Conservation (phyloP, 2,888 invertebrate species). For the Lydus trimaculatus region DNA sequence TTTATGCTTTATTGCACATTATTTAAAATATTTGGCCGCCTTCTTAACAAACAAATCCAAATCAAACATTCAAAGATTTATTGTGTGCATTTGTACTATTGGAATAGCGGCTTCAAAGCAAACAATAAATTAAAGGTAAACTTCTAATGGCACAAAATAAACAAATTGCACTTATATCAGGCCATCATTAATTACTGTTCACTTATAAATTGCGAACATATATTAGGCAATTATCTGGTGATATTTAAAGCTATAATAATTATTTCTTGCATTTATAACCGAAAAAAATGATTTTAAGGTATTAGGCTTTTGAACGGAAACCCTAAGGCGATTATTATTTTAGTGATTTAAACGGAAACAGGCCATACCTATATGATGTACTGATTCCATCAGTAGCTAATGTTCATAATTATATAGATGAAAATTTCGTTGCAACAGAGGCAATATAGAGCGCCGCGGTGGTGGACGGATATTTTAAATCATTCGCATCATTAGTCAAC, state of each 20-base stretch:
- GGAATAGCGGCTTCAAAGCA: not conserved
- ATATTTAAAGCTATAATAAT: not conserved
- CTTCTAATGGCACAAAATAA: not conserved
- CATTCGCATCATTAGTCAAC: slow-evolving; percentile 28
- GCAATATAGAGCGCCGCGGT: too few species aligned
- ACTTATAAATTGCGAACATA: not conserved
- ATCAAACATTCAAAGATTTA: not conserved
- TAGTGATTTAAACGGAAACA: slow-evolving; percentile 24
- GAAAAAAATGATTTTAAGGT: not conserved
- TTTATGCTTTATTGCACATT: slow-evolving; percentile 1
- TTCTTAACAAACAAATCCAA: not conserved
- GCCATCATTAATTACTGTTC: not conserved
- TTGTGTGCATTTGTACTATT: not conserved
- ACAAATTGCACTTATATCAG: slow-evolving; percentile 1
- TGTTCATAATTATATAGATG: slow-evolving; percentile 22
- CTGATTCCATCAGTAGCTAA: slow-evolving; percentile 20
- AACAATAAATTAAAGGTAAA: slow-evolving; percentile 4
- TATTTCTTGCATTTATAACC: not conserved
- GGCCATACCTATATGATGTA: not conserved
- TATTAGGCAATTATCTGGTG: slow-evolving; percentile 2
- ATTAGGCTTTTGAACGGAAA: slow-evolving; percentile 4
- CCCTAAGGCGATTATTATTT: slow-evolving; percentile 19
- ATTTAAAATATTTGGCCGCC: slow-evolving; percentile 4
- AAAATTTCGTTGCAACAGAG: slow-evolving; percentile 16
- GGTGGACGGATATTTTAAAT: slow-evolving; percentile 29